These are phyloP conservation scores for Buceros bicornis DNA, from an alignment of 2,797 vertebrate genomes.

Conservation along the genomic window DNA sequence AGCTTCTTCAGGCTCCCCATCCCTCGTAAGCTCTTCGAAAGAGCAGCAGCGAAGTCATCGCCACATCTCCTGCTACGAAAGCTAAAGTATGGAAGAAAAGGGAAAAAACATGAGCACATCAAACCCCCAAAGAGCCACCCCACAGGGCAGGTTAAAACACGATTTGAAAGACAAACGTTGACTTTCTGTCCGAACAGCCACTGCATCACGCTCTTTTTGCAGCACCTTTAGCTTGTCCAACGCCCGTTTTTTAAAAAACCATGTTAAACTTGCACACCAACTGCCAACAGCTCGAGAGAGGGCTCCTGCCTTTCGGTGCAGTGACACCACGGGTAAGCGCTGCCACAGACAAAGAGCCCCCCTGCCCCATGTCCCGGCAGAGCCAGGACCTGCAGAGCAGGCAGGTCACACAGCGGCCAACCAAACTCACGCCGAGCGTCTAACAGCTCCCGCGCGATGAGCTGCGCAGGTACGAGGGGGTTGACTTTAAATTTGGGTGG, in stretches of 20 bases:
- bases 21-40: conserved; percentile 81
- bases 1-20: conserved; percentile 83
- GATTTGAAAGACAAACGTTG: neutral
- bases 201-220: neutral
- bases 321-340: neutral
- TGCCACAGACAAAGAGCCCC: neutral
- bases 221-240: neutral
- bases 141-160: neutral
- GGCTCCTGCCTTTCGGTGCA: neutral
- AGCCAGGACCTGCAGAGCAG: neutral
- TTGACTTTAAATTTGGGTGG: neutral
- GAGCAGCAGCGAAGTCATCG: conserved; percentile 86
- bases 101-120: neutral
- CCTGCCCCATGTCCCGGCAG: neutral
- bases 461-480: neutral
- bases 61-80: conserved; percentile 89
- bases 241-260: neutral
- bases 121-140: neutral
- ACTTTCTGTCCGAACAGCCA: neutral
- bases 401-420: neutral
- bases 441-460: neutral
- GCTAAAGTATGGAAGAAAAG: conserved; percentile 73
- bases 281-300: neutral
- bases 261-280: neutral
- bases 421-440: neutral